Conservation (phyloP, 2,113 vertebrate species). For the Sylvia atricapilla region DNA sequence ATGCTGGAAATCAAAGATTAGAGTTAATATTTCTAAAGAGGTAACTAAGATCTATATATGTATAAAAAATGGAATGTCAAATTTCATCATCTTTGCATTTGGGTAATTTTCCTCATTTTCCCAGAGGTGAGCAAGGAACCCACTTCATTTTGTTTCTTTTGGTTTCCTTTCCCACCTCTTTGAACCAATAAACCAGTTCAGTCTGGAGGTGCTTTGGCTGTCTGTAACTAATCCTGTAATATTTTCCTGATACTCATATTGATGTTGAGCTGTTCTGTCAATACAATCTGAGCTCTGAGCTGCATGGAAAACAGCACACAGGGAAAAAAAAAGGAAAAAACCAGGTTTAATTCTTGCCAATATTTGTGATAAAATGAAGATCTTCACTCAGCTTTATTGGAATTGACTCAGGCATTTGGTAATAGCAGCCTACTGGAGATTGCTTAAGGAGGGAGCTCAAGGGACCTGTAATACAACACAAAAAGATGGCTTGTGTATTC, state of each 20-base stretch:
- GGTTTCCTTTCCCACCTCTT: neutral
- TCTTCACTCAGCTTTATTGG: neutral
- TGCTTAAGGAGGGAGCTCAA: neutral
- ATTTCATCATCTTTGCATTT: neutral
- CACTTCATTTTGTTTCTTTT: neutral
- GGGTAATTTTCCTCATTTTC: neutral
- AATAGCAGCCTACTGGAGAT: neutral
- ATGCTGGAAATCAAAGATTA: neutral
- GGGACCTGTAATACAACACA: neutral
- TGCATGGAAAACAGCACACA: neutral
- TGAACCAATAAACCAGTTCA: neutral
- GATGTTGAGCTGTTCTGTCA: neutral
- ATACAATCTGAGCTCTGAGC: neutral
- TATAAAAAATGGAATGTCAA: neutral
- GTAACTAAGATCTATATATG: neutral
- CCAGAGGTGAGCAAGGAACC: neutral
- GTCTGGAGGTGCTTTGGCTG: neutral
- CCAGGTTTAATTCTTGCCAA: neutral
- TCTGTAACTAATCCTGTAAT: neutral
- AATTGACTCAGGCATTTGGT: neutral
- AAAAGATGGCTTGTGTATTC: neutral
- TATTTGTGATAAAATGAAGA: slow-evolving; percentile 11
- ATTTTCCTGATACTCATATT: neutral
- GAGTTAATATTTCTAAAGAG: neutral
- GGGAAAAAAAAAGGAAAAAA: rapidly evolving